phyloP scores from a whole-genome alignment of 2,888 invertebrate genomes.

The Ethmia dodecea region DNA sequence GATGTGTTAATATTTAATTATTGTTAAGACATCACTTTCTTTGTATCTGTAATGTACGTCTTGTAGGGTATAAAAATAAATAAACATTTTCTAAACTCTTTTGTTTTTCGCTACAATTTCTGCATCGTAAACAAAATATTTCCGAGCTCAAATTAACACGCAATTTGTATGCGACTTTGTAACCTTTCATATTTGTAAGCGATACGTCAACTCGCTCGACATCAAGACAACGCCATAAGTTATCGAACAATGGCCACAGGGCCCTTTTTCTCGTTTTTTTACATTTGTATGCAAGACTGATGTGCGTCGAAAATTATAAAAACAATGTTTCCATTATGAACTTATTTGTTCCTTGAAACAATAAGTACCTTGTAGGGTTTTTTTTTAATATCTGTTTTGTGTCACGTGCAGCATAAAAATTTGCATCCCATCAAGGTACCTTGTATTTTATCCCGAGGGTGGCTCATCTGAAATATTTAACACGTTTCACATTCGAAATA shows the following conservation, averaged over 20 bases:
- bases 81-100: no score
- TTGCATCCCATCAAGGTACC: constrained; percentile 9
- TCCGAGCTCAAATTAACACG: constrained; percentile 7
- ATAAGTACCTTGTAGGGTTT: constrained; percentile 13
- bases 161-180: constrained; percentile 34
- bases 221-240: constrained; percentile 31
- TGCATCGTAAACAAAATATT: no score
- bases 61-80: no score
- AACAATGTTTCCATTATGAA: constrained; percentile 20
- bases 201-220: constrained; percentile 30
- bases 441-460: constrained; percentile 11
- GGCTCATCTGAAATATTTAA: constrained; percentile 15
- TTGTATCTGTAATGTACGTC: no score
- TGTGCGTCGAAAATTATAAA: constrained; percentile 23
- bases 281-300: constrained; percentile 37
- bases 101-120: no score
- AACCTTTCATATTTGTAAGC: constrained; percentile 23
- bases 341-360: constrained; percentile 18
- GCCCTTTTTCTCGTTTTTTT: constrained; percentile 31
- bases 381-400: constrained; percentile 10
- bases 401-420: constrained; percentile 17
- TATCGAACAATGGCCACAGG: constrained; percentile 35
- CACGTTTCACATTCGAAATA: constrained; percentile 15
- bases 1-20: no score
- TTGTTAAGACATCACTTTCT: no score